Evolutionary conservation across 2,113 vertebrate genomes (phyloP), one percentile per base, ranked within the genome.

Genomic region (Dromiciops gliroides): DNA sequence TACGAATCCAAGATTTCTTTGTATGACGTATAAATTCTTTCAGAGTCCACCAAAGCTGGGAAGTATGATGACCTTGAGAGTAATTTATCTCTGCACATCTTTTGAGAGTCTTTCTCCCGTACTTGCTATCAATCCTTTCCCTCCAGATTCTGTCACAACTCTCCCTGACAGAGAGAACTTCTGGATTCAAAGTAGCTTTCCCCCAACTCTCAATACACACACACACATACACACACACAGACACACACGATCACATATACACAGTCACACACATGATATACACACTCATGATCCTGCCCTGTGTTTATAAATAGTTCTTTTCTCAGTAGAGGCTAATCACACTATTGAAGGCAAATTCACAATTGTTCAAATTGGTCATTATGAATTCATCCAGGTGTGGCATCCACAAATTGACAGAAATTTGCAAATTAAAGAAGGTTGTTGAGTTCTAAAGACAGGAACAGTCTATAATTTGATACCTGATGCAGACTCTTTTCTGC

Each of bases 331-430:
- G 94, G 96, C 97, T 97, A 97, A 97, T 97, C 95, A 97, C 93
- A 94, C 92, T 94, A 96, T 92, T 97, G 96, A 97, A 96, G 93
- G 94, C 92, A 98, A 97, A 97, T 96, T 96, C 96, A 97, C 93
- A 97, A 92, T 97, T 95, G 97, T 97, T 98, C 97, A 98, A 97
- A 94, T 97, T 97, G 97, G 89, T 96, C 90, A 97, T 97, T 97
- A 97, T 92, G 95, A 97, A 97, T 95, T 95, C 94, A 94, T 92
- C 96, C 95, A 97, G 95, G 93, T 97, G 96, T 97, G 92, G 91
- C 83, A 96, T 88, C 90, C 96, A 16, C 94, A 97, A 97, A 96
- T 92, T 97, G 93, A 96, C 94, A 97, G 48, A 95, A 94, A 96
- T 96, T 97, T 97, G 47, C 90, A 96, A 95, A 50, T 51, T 53